Percentiles rank a stretch among this genome's conserved stretches.
Evolutionary conservation across 2,888 invertebrate species (phyloP).

Genomic region (Sialis lutaria): DNA sequence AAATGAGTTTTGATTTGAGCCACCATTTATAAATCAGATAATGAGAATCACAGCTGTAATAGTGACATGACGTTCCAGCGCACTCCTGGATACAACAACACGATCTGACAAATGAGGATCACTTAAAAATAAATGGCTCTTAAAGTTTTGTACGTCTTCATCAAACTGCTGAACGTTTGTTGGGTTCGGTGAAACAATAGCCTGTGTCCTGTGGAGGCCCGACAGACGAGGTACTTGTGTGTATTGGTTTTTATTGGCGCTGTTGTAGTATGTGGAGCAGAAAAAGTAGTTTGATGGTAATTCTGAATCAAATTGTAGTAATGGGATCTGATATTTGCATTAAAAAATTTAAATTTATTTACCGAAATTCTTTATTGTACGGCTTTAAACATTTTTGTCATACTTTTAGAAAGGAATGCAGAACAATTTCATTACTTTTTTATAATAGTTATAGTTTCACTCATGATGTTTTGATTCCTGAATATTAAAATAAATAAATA

Average conservation of each 20-base stretch:
- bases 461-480: no score
- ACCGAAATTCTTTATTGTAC: no score
- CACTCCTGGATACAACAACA: background rate
- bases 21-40: no score
- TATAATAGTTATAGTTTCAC: no score
- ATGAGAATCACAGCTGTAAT: background rate
- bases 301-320: no score
- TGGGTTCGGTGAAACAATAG: background rate
- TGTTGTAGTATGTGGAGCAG: background rate
- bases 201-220: background rate
- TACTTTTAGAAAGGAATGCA: no score
- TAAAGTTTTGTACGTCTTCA: conserved; percentile 7
- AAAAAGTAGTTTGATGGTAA: background rate
- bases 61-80: background rate
- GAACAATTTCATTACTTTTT: no score
- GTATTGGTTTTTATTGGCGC: background rate
- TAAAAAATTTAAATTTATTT: no score
- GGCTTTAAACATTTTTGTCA: no score
- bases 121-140: conserved; percentile 1
- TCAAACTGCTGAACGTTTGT: conserved; percentile 5
- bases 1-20: no score
- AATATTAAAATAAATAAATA: no score
- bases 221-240: background rate
- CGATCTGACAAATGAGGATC: background rate
- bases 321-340: no score